phyloP scores from a whole-genome alignment of 2,888 invertebrate genomes.

The Drosophila rellima region DNA sequence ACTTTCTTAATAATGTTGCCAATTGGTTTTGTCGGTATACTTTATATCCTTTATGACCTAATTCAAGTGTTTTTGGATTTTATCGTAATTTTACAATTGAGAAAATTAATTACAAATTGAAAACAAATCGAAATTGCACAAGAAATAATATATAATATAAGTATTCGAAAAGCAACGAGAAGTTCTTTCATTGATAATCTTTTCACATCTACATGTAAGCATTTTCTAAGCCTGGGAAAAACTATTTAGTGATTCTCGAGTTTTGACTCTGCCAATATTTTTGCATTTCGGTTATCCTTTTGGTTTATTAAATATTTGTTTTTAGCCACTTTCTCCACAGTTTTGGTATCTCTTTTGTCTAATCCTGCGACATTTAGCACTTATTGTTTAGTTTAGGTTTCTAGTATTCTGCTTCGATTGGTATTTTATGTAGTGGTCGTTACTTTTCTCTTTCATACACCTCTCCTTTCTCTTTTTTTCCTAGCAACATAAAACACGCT shows the following conservation, averaged over 20 bases:
- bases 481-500: conserved; percentile 54
- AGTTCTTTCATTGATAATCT: conserved; percentile 6
- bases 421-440: conserved; percentile 43
- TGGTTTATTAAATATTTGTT: conserved; percentile 44
- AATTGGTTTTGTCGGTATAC: conserved; percentile 82
- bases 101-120: conserved; percentile 24
- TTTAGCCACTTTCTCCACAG: conserved; percentile 44
- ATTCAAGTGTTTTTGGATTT: conserved; percentile 61
- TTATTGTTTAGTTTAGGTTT: conserved; percentile 55
- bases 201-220: conserved; percentile 1
- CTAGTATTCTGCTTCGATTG: conserved; percentile 41
- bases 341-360: conserved; percentile 73
- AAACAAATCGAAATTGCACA: conserved; percentile 59
- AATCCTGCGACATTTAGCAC: conserved; percentile 56
- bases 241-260: conserved; percentile 11
- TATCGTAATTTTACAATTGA: conserved; percentile 35
- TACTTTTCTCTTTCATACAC: conserved; percentile 5
- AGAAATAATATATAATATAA: conserved; percentile 47
- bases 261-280: conserved; percentile 29
- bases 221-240: conserved; percentile 13
- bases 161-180: conserved; percentile 44
- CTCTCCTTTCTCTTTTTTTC: neutral
- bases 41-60: conserved; percentile 83
- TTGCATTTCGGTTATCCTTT: conserved; percentile 33
- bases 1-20: conserved; percentile 55